Conservation (phyloP, 2,113 vertebrate species). For the Plotosus lineatus region DNA sequence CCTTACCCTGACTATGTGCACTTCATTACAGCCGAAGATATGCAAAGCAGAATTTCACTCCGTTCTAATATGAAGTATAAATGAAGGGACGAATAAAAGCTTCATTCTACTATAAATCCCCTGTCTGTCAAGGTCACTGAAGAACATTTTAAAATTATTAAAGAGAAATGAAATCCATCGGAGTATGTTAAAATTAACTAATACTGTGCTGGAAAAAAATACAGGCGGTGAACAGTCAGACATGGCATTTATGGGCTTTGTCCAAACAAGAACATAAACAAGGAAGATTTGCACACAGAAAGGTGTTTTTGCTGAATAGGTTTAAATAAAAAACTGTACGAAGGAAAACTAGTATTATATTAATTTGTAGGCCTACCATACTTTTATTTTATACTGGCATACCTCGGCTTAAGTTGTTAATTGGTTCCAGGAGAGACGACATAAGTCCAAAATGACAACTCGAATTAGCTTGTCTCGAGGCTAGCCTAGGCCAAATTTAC, state of each 20-base stretch:
- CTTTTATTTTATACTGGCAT: too few species aligned
- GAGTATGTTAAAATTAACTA: neutral
- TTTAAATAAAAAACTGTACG: neutral
- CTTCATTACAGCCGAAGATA: neutral
- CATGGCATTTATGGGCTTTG: neutral
- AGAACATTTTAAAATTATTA: neutral
- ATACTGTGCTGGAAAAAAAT: neutral
- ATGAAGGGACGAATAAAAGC: neutral
- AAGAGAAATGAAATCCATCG: neutral
- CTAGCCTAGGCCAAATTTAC: too few species aligned
- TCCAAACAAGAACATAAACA: neutral
- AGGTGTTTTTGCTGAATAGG: neutral
- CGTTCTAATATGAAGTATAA: neutral
- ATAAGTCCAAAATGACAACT: too few species aligned
- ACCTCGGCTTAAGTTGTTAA: too few species aligned
- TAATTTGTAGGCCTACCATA: too few species aligned
- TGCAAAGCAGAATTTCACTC: neutral
- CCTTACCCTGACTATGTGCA: neutral
- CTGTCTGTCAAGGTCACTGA: neutral
- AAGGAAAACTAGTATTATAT: too few species aligned
- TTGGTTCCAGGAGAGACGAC: too few species aligned
- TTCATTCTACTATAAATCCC: neutral
- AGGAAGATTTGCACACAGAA: neutral
- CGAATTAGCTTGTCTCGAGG: too few species aligned
- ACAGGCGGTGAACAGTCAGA: neutral